phyloP scores from a whole-genome alignment of 1,140 invertebrate species.

The Drosophila serrata region DNA sequence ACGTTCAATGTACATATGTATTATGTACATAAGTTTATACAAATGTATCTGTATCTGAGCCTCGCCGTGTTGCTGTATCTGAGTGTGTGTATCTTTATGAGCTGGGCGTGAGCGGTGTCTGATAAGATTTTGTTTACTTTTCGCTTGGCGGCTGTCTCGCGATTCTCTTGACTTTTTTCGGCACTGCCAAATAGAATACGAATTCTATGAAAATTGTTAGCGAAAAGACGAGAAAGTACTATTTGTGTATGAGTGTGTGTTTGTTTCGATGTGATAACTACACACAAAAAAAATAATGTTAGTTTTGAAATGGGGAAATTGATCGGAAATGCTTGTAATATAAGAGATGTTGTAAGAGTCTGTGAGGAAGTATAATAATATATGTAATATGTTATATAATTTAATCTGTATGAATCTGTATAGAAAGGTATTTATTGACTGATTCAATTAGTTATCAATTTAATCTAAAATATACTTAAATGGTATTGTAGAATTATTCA shows the following conservation, averaged over 20 bases:
- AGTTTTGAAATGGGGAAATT: not conserved
- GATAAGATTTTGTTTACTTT: slow-evolving; percentile 57
- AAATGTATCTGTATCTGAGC: slow-evolving; percentile 21
- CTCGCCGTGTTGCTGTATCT: slow-evolving; percentile 25
- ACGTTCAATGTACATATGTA: slow-evolving; percentile 28
- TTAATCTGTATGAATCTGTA: too few relatives aligned
- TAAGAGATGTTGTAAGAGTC: too few relatives aligned
- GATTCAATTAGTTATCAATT: not conserved
- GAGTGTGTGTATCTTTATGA: slow-evolving; percentile 36
- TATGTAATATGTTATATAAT: not conserved
- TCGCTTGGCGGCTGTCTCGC: slow-evolving; percentile 38
- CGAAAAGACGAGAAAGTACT: slow-evolving; percentile 11
- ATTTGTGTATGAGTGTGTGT: not conserved
- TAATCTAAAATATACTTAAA: not conserved
- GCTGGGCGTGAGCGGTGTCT: slow-evolving; percentile 53
- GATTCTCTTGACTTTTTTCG: slow-evolving; percentile 42
- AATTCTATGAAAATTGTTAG: slow-evolving; percentile 27
- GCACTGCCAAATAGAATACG: slow-evolving; percentile 34
- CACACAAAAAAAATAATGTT: not conserved
- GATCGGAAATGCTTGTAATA: not conserved
- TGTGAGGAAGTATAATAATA: not conserved
- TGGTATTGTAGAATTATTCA: not conserved
- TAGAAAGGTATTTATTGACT: too few relatives aligned
- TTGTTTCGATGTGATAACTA: slow-evolving; percentile 6
- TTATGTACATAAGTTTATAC: slow-evolving; percentile 6